A percentile compares a stretch with the other conserved stretches of the same genome.
Evolutionary conservation across 2,113 vertebrate genomes (phyloP).

Genomic region (Hiodon tergisus): DNA sequence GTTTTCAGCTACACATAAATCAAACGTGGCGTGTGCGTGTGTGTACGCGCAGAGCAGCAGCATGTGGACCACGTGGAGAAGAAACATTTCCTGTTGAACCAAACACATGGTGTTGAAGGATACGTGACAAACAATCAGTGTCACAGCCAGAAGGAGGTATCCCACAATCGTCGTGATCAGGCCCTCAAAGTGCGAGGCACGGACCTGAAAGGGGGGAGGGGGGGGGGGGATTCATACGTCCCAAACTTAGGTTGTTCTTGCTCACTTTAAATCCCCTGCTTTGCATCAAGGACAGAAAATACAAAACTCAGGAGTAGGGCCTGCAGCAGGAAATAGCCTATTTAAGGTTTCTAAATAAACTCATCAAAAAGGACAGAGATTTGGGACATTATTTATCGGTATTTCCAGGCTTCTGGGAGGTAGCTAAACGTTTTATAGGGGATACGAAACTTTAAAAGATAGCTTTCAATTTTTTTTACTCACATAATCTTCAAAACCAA

Average conservation of each 20-base stretch:
- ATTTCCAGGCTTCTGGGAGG: neutral
- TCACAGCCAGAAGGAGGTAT: conserved; percentile 86
- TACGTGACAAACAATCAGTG: conserved; percentile 90
- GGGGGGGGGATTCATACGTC: too few species aligned
- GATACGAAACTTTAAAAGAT: neutral
- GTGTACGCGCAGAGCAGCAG: neutral
- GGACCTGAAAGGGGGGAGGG: conserved; percentile 63
- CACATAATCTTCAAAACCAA: conserved; percentile 91
- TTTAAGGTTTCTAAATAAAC: too few species aligned
- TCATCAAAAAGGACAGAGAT: too few species aligned
- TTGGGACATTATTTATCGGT: neutral
- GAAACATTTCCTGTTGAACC: neutral
- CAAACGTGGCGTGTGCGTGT: neutral
- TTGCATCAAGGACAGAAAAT: too few species aligned
- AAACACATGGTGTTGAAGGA: conserved; percentile 59
- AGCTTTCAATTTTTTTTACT: conserved; percentile 52
- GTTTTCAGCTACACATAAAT: neutral
- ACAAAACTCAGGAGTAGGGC: too few species aligned
- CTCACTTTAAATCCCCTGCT: neutral
- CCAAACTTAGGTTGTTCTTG: neutral
- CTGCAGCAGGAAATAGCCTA: too few species aligned
- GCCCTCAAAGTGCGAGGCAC: conserved; percentile 92
- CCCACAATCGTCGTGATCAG: conserved; percentile 91
- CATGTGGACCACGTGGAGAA: neutral
- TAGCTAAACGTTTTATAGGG: neutral